Evolutionary conservation across 2,888 invertebrate genomes (phyloP), one percentile per base, ranked within the genome.

Genomic region (Calliopum simillimum): DNA sequence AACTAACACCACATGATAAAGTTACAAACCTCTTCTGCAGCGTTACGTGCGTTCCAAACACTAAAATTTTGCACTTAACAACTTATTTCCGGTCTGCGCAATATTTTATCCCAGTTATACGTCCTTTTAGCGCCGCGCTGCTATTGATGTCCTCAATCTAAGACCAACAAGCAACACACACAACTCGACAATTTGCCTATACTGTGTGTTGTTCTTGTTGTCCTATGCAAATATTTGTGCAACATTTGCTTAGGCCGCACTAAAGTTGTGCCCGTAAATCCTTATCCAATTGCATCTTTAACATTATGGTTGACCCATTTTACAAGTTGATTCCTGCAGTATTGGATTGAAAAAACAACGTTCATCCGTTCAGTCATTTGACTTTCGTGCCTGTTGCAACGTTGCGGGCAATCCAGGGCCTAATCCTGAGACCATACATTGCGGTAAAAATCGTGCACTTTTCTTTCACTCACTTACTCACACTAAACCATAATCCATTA

Each of bases 161-260:
- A 13, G n/a, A 53, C 53, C 53, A 19, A 23, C n/a, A n/a, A n/a
- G n/a, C n/a, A n/a, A n/a, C n/a, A n/a, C n/a, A n/a, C 19, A 11
- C 53, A 16, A 53, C 13, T 53, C 53, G 53, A 12, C 12, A 21
- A 19, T 19, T 53, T 19, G 43, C 13, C 21, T 59, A n/a, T n/a
- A n/a, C n/a, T n/a, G n/a, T n/a, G n/a, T n/a, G n/a, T n/a, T n/a
- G n/a, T n/a, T n/a, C n/a, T n/a, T n/a, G 33, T 49, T 33, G 46
- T 62, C 21, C 41, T 53, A 65, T 65, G 65, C 65, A 43, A 65
- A 65, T 65, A 65, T 55, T 65, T 55, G 55, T 44, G 25, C 63
- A 49, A 49, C 65, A 63, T 63, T 33, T 63, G 49, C 33, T 49
- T 62, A 23, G 63, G 63, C 47, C 63, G 63, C 51, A 49, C 16